Evolutionary conservation across 2,888 invertebrate genomes (phyloP), one percentile per base, ranked within the genome.

Genomic region (Hypercompe scribonia): DNA sequence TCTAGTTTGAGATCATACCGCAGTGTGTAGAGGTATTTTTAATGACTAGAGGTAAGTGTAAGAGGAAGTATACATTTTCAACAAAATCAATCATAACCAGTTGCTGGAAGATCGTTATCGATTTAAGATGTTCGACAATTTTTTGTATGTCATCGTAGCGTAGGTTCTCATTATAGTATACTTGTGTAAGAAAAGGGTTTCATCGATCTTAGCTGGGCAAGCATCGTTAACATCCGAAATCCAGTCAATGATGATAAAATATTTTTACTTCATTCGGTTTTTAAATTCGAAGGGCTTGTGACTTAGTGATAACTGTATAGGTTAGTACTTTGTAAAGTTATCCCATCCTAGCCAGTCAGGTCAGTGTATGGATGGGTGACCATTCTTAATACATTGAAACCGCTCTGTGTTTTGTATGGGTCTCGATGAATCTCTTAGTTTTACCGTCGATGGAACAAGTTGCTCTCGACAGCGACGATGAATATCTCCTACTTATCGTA

Each of bases 221-320:
- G 74, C 84, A 86, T 89, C 90, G 89, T 91, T 90, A 89, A 89
- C 87, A 78, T 68, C 78, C 76, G 81, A 86, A 88, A 88, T 87
- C 85, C 86, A 81, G 88, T 88, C 87, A 90, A 86, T 78, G 86
- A 72, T 84, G 92, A 92, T 92, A 92, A 90, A 87, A 91, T 91
- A 91, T 82, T 81, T 88, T 90, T 89, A 89, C 89, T 86, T 86
- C 81, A 80, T 77, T 83, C n/a, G n/a, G n/a, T 10, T 54, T n/a
- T 54, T 24, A 50, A 42, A 42, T 18, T 42, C 13, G 15, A 39
- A 39, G 42, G 18, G 42, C 42, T 42, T 42, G 18, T 42, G 15
- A 18, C 18, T 42, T 7, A 42, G 42, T 42, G 42, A 3, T 10
- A 42, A 42, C 15, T 18, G 42, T 18, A 42, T 4, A 15, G 18